These are phyloP conservation scores for Naja naja DNA, from an alignment of 2,113 vertebrate species.

Conservation along the genomic window DNA sequence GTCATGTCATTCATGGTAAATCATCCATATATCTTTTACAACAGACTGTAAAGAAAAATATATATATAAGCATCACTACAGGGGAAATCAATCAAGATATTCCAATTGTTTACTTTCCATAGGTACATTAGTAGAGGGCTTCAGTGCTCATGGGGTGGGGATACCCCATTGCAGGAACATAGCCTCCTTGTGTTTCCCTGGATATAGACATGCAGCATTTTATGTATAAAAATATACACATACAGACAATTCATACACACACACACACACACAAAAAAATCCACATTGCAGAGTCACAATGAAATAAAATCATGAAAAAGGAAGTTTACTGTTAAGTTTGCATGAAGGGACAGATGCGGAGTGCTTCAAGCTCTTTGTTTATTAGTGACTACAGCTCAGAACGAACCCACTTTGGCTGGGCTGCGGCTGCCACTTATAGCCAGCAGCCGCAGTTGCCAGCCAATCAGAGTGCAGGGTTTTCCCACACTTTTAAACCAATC, in stretches of 20 bases:
- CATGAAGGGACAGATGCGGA: too few relatives aligned
- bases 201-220: not conserved
- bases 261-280: not conserved
- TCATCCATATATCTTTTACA: not conserved
- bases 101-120: not conserved
- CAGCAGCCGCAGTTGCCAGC: too few relatives aligned
- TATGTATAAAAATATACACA: not conserved
- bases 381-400: too few relatives aligned
- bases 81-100: not conserved
- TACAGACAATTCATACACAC: not conserved
- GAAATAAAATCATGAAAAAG: slow-evolving; percentile 53
- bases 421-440: too few relatives aligned
- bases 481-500: too few relatives aligned
- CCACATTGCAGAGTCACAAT: slow-evolving; percentile 16
- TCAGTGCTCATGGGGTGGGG: not conserved
- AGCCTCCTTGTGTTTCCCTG: not conserved
- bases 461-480: too few relatives aligned
- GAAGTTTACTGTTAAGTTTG: too few relatives aligned
- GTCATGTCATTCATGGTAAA: slow-evolving; percentile 7
- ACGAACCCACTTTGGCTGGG: too few relatives aligned
- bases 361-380: too few relatives aligned
- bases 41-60: slow-evolving; percentile 5
- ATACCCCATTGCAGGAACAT: not conserved
- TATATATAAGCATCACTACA: not conserved
- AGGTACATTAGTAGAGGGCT: not conserved